These are phyloP conservation scores for Octomys mimax DNA, from an alignment of 2,797 vertebrate genomes.

Conservation along the genomic window DNA sequence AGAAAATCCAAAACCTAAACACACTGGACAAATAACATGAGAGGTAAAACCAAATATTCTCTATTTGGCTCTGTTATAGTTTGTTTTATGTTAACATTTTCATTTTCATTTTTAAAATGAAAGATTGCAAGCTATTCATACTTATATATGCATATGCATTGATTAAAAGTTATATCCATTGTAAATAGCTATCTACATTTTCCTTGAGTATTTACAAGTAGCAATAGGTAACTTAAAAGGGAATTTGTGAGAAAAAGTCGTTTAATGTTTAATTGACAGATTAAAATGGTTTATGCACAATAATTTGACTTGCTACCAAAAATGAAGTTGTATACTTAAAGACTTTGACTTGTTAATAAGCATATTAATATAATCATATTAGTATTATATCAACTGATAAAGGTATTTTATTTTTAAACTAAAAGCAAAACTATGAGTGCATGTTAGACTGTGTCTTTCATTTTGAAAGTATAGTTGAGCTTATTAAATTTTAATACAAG, in stretches of 20 bases:
- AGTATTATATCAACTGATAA: conserved; percentile 33
- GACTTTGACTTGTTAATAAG: conserved; percentile 36
- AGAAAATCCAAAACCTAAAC: conserved; percentile 21
- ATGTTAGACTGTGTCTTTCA: conserved; percentile 59
- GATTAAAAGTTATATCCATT: conserved; percentile 64
- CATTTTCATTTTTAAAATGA: conserved; percentile 64
- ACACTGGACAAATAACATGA: not conserved
- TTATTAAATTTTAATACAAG: conserved; percentile 82
- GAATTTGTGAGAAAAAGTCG: conserved; percentile 44
- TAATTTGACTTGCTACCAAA: conserved; percentile 32
- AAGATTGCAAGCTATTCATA: conserved; percentile 36
- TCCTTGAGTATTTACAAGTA: conserved; percentile 39
- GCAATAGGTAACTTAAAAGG: conserved; percentile 18
- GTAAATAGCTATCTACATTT: conserved; percentile 6
- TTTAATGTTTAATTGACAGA: conserved; percentile 57
- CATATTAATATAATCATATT: not conserved
- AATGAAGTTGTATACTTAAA: not conserved
- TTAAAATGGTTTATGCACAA: not conserved
- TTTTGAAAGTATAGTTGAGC: conserved; percentile 67
- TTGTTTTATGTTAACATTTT: conserved; percentile 59
- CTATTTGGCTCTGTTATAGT: not conserved
- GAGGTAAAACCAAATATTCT: not conserved
- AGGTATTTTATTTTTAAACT: conserved; percentile 60
- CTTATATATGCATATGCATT: not conserved
- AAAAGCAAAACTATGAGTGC: conserved; percentile 50